A percentile compares a stretch with the other conserved stretches of the same genome.
Evolutionary conservation across 2,888 invertebrate species (phyloP).

Genomic region (Agrotis segetum): DNA sequence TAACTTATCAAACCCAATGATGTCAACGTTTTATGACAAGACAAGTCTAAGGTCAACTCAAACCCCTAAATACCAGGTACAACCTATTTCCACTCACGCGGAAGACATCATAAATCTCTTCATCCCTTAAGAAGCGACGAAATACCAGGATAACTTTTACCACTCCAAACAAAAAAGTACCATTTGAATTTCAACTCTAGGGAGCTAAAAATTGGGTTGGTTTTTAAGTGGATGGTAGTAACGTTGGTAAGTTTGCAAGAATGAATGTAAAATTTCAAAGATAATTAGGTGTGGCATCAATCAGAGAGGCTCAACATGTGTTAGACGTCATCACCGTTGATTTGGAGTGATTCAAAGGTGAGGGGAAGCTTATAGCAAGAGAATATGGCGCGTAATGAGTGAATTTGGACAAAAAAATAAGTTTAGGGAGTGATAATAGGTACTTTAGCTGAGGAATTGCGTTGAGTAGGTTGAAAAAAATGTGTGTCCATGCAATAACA

Average conservation of each 20-base stretch:
- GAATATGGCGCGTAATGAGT: conserved; percentile 25
- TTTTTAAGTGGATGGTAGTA: background rate
- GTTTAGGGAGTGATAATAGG: no score
- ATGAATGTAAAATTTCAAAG: conserved; percentile 71
- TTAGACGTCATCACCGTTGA: conserved; percentile 72
- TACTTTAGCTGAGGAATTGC: background rate
- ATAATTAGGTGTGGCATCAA: conserved; percentile 82
- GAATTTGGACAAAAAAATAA: background rate
- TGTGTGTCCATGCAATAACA: no score
- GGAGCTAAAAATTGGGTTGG: rapidly evolving
- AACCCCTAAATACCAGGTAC: conserved; percentile 44
- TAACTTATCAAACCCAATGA: conserved; percentile 16
- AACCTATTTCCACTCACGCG: conserved; percentile 55
- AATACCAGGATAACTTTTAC: conserved; percentile 42
- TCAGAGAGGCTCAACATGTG: conserved; percentile 77
- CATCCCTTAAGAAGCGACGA: conserved; percentile 50
- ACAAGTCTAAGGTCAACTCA: conserved; percentile 31
- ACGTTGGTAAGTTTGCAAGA: conserved; percentile 40
- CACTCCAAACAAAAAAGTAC: background rate
- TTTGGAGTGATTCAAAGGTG: conserved; percentile 35
- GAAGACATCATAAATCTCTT: conserved; percentile 64
- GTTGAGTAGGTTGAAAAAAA: background rate
- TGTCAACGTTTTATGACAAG: conserved; percentile 21
- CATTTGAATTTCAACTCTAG: conserved; percentile 25
- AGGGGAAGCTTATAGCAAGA: conserved; percentile 36